Evolutionary conservation across 2,797 vertebrate species (phyloP).

Genomic region (Argentina silus): DNA sequence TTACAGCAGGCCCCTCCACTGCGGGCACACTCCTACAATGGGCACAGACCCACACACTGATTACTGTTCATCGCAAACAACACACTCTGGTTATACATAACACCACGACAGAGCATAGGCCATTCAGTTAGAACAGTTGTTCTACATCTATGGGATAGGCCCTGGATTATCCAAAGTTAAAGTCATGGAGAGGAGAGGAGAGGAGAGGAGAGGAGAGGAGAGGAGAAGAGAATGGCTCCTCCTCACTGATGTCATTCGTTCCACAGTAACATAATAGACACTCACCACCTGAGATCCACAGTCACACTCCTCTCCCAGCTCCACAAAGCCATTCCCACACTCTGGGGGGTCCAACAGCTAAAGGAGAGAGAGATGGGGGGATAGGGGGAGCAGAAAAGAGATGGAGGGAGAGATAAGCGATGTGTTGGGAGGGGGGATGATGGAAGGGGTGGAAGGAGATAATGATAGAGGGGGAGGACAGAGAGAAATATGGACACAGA

Average conservation of each 20-base stretch:
- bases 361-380: background rate
- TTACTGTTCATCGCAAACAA: background rate
- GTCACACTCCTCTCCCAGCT: constrained; percentile 95
- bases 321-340: constrained; percentile 97
- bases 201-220: background rate
- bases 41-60: constrained; percentile 2
- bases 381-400: background rate
- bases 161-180: no score
- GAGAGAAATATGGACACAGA: background rate
- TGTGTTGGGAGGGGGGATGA: background rate
- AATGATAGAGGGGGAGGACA: background rate
- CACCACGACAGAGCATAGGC: no score
- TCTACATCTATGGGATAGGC: no score
- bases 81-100: constrained; percentile 45
- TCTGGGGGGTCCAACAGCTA: constrained; percentile 90
- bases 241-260: background rate
- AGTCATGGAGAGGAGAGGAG: background rate
- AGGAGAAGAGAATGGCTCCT: background rate
- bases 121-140: no score
- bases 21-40: constrained; percentile 86
- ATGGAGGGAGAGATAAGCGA: background rate
- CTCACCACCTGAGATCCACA: constrained; percentile 80
- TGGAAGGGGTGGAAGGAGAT: background rate
- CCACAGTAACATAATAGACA: constrained; percentile 10
- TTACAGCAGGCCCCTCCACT: constrained; percentile 94